A percentile compares a stretch with the other conserved stretches of the same genome.
These are phyloP conservation scores for Camelus dromedarius DNA, from an alignment of 2,113 vertebrate species.

Conservation along the genomic window DNA sequence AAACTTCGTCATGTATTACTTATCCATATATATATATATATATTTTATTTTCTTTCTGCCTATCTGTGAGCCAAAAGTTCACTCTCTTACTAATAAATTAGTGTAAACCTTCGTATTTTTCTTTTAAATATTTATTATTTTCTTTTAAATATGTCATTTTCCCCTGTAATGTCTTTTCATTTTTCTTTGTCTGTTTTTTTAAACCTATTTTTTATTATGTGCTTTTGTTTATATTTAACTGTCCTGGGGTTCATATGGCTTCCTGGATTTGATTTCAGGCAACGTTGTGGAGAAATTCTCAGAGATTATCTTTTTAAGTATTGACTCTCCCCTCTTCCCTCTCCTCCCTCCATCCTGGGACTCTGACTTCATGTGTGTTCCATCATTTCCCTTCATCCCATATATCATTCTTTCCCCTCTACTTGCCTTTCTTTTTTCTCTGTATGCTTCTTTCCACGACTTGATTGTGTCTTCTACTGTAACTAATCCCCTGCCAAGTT, in stretches of 20 bases:
- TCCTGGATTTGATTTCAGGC: neutral
- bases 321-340: neutral
- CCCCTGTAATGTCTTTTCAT: neutral
- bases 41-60: neutral
- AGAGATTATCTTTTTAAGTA: neutral
- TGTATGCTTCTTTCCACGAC: neutral
- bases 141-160: neutral
- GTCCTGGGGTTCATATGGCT: neutral
- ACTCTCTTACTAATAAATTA: neutral
- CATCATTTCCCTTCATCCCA: too few relatives aligned
- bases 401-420: too few relatives aligned
- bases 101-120: neutral
- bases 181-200: neutral
- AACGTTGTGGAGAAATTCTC: neutral
- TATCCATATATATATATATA: too few relatives aligned
- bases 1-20: fast-evolving
- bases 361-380: neutral
- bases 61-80: neutral
- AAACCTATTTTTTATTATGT: neutral
- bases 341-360: neutral
- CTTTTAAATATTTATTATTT: neutral
- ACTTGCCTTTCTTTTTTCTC: neutral
- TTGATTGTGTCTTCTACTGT: neutral
- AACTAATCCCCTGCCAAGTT: too few relatives aligned
- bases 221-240: neutral